A percentile compares a stretch with the other conserved stretches of the same genome.
phyloP scores from a whole-genome alignment of 2,888 invertebrate genomes.

The Aethes cnicana region DNA sequence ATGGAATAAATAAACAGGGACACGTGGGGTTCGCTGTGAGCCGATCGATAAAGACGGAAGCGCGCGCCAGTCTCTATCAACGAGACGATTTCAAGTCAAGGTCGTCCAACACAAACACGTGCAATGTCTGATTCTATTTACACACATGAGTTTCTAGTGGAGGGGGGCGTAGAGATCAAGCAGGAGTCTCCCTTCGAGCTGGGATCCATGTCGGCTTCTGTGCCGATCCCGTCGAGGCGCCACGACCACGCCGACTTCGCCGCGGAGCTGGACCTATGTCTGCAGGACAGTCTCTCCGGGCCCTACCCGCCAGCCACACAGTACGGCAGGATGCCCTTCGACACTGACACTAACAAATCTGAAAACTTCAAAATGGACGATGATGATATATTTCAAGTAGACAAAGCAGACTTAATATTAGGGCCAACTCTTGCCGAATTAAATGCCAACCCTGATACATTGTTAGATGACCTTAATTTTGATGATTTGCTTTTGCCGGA shows the following conservation, averaged over 20 bases:
- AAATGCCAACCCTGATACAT: conserved; percentile 91
- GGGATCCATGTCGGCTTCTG: conserved; percentile 80
- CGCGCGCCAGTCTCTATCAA: conserved; percentile 78
- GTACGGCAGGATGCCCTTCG: conserved; percentile 67
- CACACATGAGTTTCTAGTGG: conserved; percentile 84
- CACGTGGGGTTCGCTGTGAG: conserved; percentile 74
- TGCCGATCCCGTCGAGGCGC: conserved; percentile 84
- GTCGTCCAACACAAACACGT: conserved; percentile 77
- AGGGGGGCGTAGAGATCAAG: conserved; percentile 84
- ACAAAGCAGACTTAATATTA: conserved; percentile 92
- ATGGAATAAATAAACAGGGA: conserved; percentile 62
- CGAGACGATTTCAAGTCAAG: conserved; percentile 77
- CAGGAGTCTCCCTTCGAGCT: conserved; percentile 82
- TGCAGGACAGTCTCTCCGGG: conserved; percentile 72
- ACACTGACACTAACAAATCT: conserved; percentile 70
- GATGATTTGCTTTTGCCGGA: conserved; percentile 91
- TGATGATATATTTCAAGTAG: conserved; percentile 94
- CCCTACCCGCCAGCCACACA: conserved; percentile 67
- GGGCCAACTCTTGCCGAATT: conserved; percentile 92
- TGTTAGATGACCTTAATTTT: conserved; percentile 92
- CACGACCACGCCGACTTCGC: conserved; percentile 75
- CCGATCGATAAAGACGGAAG: conserved; percentile 77
- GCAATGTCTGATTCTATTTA: conserved; percentile 85
- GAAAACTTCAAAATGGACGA: conserved; percentile 91
- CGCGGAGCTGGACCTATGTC: conserved; percentile 80